Percentiles rank a stretch among this genome's conserved stretches.
Conservation (phyloP, 2,888 invertebrate species). For the Tenodera sinensis region DNA sequence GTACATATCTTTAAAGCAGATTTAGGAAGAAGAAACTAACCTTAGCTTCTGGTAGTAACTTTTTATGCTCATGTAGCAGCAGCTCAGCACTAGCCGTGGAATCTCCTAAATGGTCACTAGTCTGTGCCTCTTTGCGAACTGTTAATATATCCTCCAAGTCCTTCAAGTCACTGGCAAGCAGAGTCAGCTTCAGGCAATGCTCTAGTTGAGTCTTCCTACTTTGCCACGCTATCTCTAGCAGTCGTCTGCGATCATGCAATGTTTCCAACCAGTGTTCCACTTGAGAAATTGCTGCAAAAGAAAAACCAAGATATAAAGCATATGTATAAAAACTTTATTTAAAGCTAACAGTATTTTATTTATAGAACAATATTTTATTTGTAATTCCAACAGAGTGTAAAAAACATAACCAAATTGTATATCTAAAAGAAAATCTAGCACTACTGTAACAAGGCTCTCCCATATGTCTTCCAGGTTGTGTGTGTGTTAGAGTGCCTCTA, state of each 20-base stretch:
- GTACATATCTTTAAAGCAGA: too few relatives aligned
- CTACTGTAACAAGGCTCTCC: too few relatives aligned
- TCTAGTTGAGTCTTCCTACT: conserved; percentile 71
- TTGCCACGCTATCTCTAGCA: conserved; percentile 65
- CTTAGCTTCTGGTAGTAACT: conserved; percentile 66
- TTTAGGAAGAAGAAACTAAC: conserved; percentile 38
- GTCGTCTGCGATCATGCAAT: conserved; percentile 69
- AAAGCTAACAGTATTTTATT: too few relatives aligned
- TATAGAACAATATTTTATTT: too few relatives aligned
- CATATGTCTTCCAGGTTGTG: too few relatives aligned
- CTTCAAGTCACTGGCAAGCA: conserved; percentile 67
- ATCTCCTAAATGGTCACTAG: conserved; percentile 65
- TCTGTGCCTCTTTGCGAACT: conserved; percentile 52
- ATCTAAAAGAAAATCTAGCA: too few relatives aligned
- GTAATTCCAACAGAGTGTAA: too few relatives aligned
- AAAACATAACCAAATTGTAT: too few relatives aligned
- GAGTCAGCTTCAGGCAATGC: conserved; percentile 70
- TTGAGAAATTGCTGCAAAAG: conserved; percentile 57
- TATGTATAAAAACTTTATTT: too few relatives aligned
- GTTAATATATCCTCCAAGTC: conserved; percentile 59
- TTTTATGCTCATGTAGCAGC: conserved; percentile 64
- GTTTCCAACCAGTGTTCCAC: conserved; percentile 73
- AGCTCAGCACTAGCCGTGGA: conserved; percentile 65
- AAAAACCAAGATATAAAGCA: too few relatives aligned
- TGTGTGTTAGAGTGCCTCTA: too few relatives aligned